Conservation (phyloP, 2,888 invertebrate genomes). For the Tyria jacobaeae region DNA sequence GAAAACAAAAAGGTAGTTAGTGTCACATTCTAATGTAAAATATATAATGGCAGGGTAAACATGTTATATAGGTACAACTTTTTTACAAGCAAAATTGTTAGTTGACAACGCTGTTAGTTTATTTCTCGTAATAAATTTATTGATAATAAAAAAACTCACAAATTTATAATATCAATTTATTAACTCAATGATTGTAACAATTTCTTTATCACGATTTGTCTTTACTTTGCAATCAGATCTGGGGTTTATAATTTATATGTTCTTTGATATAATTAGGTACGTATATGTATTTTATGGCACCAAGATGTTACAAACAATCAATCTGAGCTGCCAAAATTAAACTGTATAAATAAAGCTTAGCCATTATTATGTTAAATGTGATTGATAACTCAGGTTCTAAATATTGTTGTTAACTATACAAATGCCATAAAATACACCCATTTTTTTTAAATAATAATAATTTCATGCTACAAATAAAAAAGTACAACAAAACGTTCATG, state of each 20-base stretch:
- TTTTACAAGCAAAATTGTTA: no score
- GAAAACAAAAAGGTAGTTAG: no score
- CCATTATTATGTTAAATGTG: neutral
- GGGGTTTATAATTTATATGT: conserved; percentile 60
- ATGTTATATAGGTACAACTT: no score
- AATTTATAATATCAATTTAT: conserved; percentile 67
- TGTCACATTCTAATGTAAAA: no score
- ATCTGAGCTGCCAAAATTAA: conserved; percentile 3
- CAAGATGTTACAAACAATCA: conserved; percentile 3
- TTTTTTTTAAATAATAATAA: conserved; percentile 39
- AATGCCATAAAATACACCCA: conserved; percentile 36
- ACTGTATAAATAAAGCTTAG: neutral
- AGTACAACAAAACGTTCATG: conserved; percentile 30
- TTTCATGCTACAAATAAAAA: conserved; percentile 32
- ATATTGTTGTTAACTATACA: neutral
- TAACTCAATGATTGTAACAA: conserved; percentile 78
- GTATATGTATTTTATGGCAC: conserved; percentile 43
- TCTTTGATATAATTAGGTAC: conserved; percentile 43
- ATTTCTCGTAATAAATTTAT: neutral
- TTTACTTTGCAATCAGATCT: conserved; percentile 79
- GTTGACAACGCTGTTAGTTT: neutral
- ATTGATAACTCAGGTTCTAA: neutral
- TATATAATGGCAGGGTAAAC: no score
- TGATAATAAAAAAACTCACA: conserved; percentile 1
- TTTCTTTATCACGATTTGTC: conserved; percentile 82